Conservation (phyloP, 2,797 vertebrate genomes). For the Mus minutoides region DNA sequence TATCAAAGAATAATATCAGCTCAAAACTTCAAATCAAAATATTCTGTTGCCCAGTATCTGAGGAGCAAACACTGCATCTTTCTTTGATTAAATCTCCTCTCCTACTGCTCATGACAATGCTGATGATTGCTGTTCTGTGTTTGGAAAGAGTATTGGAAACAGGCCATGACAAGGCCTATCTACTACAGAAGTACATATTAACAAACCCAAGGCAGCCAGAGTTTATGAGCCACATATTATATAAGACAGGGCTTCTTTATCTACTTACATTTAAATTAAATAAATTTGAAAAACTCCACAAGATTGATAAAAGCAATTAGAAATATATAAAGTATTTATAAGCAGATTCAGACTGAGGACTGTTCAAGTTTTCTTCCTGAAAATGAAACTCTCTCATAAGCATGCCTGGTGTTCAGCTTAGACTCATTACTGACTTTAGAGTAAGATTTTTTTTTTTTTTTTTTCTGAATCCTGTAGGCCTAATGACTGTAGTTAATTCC, state of each 20-base stretch:
- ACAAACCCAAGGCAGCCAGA: neutral
- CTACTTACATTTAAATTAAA: constrained; percentile 18
- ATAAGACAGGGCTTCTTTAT: neutral
- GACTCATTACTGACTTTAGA: neutral
- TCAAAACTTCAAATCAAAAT: constrained; percentile 19
- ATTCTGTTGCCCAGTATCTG: neutral
- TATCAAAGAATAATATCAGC: neutral
- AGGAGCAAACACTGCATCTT: neutral
- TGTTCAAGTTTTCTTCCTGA: neutral
- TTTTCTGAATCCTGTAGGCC: neutral
- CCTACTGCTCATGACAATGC: neutral
- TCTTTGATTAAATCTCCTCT: neutral
- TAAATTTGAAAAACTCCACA: neutral
- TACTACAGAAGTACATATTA: neutral
- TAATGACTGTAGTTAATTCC: neutral
- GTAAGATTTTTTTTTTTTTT: neutral
- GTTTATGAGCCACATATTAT: neutral
- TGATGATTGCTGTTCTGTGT: neutral
- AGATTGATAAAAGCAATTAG: neutral
- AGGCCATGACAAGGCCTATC: neutral
- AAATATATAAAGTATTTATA: neutral
- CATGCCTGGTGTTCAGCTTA: neutral
- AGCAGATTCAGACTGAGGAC: neutral
- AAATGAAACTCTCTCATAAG: neutral
- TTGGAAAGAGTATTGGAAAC: neutral